Evolutionary conservation across 2,888 invertebrate species (phyloP).

Genomic region (Seira ritae): DNA sequence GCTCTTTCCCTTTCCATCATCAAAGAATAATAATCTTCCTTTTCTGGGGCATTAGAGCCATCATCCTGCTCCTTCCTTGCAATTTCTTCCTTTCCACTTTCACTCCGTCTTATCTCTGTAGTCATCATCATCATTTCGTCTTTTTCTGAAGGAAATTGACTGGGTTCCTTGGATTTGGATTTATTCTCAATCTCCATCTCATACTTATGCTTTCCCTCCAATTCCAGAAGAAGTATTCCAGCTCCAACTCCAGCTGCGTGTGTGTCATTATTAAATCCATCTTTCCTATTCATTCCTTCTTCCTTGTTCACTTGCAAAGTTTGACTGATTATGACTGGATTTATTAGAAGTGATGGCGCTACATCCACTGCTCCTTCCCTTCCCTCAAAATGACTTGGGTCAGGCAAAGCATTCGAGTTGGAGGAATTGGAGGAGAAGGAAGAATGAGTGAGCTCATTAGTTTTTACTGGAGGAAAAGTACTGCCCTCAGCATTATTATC

Average conservation of each 20-base stretch:
- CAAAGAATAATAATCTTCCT: conserved; percentile 30
- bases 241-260: background rate
- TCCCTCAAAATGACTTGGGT: conserved; percentile 13
- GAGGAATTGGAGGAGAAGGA: background rate
- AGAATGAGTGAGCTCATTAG: conserved; percentile 28
- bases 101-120: conserved; percentile 14
- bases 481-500: background rate
- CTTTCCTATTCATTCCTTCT: background rate
- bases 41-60: background rate
- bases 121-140: conserved; percentile 11
- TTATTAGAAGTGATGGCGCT: conserved; percentile 24
- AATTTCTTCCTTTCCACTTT: conserved; percentile 10
- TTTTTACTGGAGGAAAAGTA: background rate
- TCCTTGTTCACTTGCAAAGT: background rate
- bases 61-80: conserved; percentile 31
- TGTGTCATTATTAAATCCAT: conserved; percentile 39
- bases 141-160: conserved; percentile 6
- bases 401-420: too few relatives aligned
- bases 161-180: background rate
- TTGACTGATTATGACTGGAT: conserved; percentile 31
- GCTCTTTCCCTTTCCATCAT: too few relatives aligned
- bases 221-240: too few relatives aligned
- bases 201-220: conserved; percentile 4
- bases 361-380: background rate
- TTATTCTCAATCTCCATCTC: background rate